Base-by-base conservation (phyloP, 2,888 invertebrate genomes). In the Spilarctia lutea region DNA sequence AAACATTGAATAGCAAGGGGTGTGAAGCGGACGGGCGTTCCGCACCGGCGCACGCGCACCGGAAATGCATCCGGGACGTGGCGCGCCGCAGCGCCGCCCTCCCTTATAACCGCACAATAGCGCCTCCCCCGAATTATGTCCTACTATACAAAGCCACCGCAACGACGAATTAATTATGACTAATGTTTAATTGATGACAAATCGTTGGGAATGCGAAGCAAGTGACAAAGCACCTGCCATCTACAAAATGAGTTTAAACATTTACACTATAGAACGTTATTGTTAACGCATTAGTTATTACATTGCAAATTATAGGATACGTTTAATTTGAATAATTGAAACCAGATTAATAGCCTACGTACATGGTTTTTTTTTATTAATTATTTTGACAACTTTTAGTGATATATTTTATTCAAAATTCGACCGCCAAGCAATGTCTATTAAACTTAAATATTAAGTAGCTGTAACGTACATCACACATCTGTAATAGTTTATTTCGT, bases 51-150 rank as follows among this genome's bases (percentile, higher is more conserved):
- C 94, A 88, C 92, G 89, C 89, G 87, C 91, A 88, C 92, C 95
- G 95, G 95, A 95, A 91, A 91, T 87, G 91, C 94, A 93, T 95
- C 95, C 95, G 95, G 95, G 94, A 94, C 94, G 94, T 89, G 93
- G 93, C 91, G 87, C 90, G 92, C 91, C 93, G 87, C 92, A 90
- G 86, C 83, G 83, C 90, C 90, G 89, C 91, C 91, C 91, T 87
- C 84, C 85, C 85, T 85, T 85, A 79, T 76, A 35, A 73, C 60
- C 30, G 42, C 27, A 85, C 87, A 86, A 88, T 87, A 83, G 86
- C 86, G 85, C 90, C 90, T 89, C 87, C 89, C 89, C 86, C 86
- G 77, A 85, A 85, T 83, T 79, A 67, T 68, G 35, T 77, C 85
- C 74, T 75, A 68, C 71, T 78, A 77, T 80, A 81, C 82, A 82